These are phyloP conservation scores for Epizoanthus rinbou DNA, from an alignment of 92 coral and sea anemone genomes.

Conservation along the genomic window DNA sequence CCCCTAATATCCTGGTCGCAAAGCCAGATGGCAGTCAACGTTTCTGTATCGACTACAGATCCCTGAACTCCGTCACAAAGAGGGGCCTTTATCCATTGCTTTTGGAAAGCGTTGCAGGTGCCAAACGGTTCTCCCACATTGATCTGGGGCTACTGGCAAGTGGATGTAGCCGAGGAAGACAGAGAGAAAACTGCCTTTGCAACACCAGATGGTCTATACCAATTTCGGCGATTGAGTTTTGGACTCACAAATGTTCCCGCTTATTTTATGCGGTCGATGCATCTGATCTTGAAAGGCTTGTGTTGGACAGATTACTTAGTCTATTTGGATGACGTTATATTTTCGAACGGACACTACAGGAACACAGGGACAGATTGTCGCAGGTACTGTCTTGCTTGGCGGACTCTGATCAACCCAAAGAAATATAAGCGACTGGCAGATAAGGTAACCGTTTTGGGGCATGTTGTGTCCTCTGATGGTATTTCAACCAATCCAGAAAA, in stretches of 20 bases:
- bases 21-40: not conserved
- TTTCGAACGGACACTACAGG: slow-evolving; percentile 39
- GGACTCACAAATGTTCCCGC: not conserved
- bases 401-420: too few relatives aligned
- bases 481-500: slow-evolving; percentile 41
- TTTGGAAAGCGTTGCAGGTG: slow-evolving; percentile 46
- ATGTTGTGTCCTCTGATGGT: slow-evolving; percentile 32
- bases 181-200: slow-evolving; percentile 39
- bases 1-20: slow-evolving; percentile 25
- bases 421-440: too few relatives aligned
- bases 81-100: slow-evolving; percentile 40
- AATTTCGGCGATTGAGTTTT: too few relatives aligned
- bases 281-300: slow-evolving; percentile 45
- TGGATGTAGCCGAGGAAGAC: slow-evolving; percentile 24
- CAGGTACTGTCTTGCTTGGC: too few relatives aligned
- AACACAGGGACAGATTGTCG: slow-evolving; percentile 13
- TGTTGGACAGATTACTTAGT: slow-evolving; percentile 42
- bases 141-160: slow-evolving; percentile 49
- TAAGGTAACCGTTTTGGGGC: slow-evolving; percentile 26
- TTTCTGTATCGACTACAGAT: slow-evolving; percentile 57
- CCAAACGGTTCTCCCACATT: slow-evolving; percentile 47
- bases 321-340: slow-evolving; percentile 44
- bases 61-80: slow-evolving; percentile 46
- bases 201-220: slow-evolving; percentile 18
- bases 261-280: slow-evolving; percentile 33